A percentile compares a stretch with the other conserved stretches of the same genome.
Conservation (phyloP, 2,888 invertebrate species). For the Dryadula phaetusa region DNA sequence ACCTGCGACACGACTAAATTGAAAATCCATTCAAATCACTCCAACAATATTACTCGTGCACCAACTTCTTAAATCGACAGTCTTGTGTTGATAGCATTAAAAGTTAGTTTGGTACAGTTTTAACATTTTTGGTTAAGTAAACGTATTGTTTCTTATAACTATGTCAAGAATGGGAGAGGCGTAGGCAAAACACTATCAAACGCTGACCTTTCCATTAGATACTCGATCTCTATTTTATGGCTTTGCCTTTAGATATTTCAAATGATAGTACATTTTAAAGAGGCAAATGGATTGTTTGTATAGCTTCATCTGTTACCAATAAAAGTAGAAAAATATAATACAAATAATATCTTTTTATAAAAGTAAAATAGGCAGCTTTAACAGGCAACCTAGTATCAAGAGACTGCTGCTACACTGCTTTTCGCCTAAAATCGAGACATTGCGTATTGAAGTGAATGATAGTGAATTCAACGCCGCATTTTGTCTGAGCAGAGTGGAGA, state of each 20-base stretch:
- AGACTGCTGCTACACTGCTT: too few species aligned
- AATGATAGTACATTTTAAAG: slow-evolving; percentile 28
- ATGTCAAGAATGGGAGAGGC: slow-evolving; percentile 44
- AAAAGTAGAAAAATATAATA: neutral
- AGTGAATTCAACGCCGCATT: too few species aligned
- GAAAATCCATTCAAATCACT: slow-evolving; percentile 52
- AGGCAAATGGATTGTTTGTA: slow-evolving; percentile 9
- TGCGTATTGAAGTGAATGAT: too few species aligned
- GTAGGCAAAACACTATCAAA: slow-evolving; percentile 48
- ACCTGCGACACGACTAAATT: slow-evolving; percentile 53
- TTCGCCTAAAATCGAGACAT: too few species aligned
- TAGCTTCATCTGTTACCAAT: slow-evolving; percentile 3
- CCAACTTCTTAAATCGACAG: neutral
- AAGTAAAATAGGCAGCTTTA: too few species aligned
- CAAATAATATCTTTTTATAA: too few species aligned
- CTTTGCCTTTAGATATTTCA: slow-evolving; percentile 37
- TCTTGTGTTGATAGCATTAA: slow-evolving; percentile 30
- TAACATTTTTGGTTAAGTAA: neutral
- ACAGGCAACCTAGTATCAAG: too few species aligned
- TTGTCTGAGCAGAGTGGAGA: too few species aligned
- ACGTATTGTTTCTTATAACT: slow-evolving; percentile 24
- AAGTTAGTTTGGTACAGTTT: slow-evolving; percentile 30
- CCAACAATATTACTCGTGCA: slow-evolving; percentile 31
- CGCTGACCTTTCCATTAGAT: slow-evolving; percentile 48
- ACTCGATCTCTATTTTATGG: slow-evolving; percentile 41